phyloP scores from a whole-genome alignment of 2,797 vertebrate genomes.

The Diplodus sargus region DNA sequence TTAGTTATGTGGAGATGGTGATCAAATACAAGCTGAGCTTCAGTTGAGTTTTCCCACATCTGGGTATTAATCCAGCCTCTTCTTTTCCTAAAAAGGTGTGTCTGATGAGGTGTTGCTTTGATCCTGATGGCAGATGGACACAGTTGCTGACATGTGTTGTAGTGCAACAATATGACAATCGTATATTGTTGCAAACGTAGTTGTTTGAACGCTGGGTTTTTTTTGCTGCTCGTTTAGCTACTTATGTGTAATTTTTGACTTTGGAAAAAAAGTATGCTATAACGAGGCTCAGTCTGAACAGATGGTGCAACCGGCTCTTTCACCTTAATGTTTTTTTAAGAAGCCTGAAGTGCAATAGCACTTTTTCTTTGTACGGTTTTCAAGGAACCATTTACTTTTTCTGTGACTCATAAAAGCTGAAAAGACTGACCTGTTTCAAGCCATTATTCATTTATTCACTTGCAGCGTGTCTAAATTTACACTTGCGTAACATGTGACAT shows the following conservation, averaged over 20 bases:
- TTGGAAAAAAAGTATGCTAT: too few species aligned
- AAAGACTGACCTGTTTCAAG: slow-evolving; percentile 2
- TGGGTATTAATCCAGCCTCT: too few species aligned
- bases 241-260: neutral
- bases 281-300: neutral
- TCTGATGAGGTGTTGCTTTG: neutral
- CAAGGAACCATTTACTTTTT: neutral
- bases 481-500: slow-evolving; percentile 18
- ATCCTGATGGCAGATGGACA: neutral
- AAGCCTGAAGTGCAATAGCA: neutral
- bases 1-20: neutral
- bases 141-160: neutral
- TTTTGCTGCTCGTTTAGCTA: too few species aligned
- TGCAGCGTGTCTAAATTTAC: slow-evolving; percentile 4
- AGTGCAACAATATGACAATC: too few species aligned
- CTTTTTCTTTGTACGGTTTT: neutral
- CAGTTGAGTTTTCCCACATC: too few species aligned
- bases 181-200: too few species aligned
- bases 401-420: slow-evolving; percentile 8
- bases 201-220: too few species aligned
- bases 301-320: neutral
- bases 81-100: too few species aligned
- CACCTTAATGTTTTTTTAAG: neutral
- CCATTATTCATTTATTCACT: slow-evolving; percentile 18
- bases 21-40: too few species aligned